phyloP scores from a whole-genome alignment of 2,113 vertebrate species.

The Barnardius zonarius region DNA sequence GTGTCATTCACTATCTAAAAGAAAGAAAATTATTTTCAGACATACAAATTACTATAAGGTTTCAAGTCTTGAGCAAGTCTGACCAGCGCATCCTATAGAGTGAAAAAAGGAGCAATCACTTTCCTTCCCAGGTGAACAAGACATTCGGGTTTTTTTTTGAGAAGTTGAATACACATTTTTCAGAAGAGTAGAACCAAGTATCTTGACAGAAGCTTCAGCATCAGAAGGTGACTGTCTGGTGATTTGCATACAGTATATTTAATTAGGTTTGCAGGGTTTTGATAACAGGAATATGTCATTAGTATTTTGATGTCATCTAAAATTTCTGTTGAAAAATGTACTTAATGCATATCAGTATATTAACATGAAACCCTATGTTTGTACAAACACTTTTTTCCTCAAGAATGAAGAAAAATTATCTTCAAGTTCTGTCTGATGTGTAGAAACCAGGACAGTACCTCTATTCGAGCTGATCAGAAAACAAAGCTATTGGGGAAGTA shows the following conservation, averaged over 20 bases:
- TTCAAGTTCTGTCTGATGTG: not conserved
- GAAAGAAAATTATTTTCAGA: not conserved
- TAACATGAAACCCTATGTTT: not conserved
- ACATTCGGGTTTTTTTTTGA: not conserved
- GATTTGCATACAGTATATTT: not conserved
- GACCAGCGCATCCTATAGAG: not conserved
- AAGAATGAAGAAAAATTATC: not conserved
- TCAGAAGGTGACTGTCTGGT: not conserved
- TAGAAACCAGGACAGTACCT: not conserved
- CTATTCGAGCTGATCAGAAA: not conserved
- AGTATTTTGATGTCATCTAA: not conserved
- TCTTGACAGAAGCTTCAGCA: not conserved
- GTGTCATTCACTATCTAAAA: not conserved
- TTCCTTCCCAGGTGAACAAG: not conserved
- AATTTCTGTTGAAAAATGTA: not conserved
- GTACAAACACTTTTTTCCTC: not conserved
- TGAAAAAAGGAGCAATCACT: not conserved
- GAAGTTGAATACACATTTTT: not conserved
- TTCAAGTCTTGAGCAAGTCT: not conserved
- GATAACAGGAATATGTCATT: not conserved
- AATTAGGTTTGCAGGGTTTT: not conserved
- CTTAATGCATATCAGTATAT: not conserved
- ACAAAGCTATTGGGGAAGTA: not conserved
- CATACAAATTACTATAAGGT: not conserved
- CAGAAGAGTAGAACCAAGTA: not conserved